Base-by-base conservation (phyloP, 2,888 invertebrate genomes). In the Amphipyra tragopoginis region DNA sequence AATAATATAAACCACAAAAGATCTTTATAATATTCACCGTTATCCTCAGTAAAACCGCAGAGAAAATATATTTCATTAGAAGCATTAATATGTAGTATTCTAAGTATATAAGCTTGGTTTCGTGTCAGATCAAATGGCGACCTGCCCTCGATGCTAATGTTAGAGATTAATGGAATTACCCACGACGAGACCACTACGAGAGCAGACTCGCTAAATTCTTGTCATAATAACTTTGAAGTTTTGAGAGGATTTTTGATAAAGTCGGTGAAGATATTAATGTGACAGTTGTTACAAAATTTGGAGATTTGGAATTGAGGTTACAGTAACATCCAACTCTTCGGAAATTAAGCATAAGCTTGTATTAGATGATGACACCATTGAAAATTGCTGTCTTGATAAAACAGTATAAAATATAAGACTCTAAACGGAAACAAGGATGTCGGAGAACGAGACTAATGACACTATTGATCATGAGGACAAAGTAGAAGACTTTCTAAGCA, bases 141-240 rank as follows among this genome's bases (percentile, higher is more conserved):
- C 85, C 87, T 87, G 88, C 88, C 90, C 89, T 84, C 87, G 79
- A 90, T 89, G 90, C 85, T 90, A 90, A 91, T 92, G 89, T 88
- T 80, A 75, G 78, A 88, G 89, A 90, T 91, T 91, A 91, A 92
- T 92, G 88, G 86, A 90, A 91, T 90, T 89, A 91, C 84, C 81
- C 80, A 84, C 85, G 79, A 79, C 81, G 79, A 71, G 81, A 76
- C 77, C 78, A 73, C 80, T 75, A 74, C 80, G 74, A 78, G 75
- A 77, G 78, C 65, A 79, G 79, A 82, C 85, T 83, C 80, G 79
- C 81, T 80, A 85, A 87, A 87, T 84, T 81, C 82, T 79, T 83
- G 82, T 81, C 81, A 80, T 85, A 84, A 84, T 84, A 83, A 82
- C 82, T 86, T 81, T 82, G 64, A 71, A 74, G 70, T 74, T 74